Evolutionary conservation across 2,888 invertebrate genomes (phyloP).

Genomic region (Seira sanloemensis): DNA sequence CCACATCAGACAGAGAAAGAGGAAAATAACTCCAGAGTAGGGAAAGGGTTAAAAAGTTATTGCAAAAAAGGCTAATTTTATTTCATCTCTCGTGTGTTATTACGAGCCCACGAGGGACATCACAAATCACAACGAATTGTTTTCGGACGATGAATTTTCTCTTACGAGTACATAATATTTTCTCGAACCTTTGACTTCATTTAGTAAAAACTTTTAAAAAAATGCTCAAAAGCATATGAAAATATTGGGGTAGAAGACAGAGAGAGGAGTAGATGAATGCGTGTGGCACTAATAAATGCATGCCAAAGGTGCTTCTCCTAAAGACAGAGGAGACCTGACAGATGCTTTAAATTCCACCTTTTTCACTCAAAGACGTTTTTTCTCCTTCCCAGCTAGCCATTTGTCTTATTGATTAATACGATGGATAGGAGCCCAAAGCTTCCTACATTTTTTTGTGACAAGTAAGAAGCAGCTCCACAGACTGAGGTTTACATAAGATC

Average conservation of each 20-base stretch:
- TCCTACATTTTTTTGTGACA: slow-evolving; percentile 62
- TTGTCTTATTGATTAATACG: slow-evolving; percentile 68
- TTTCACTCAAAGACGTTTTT: slow-evolving; percentile 35
- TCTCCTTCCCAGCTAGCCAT: slow-evolving; percentile 56
- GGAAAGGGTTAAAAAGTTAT: background rate
- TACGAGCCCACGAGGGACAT: slow-evolving; percentile 20
- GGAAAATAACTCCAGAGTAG: background rate
- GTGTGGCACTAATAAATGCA: slow-evolving; percentile 60
- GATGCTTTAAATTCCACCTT: slow-evolving; percentile 62
- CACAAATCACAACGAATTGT: background rate
- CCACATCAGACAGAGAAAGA: background rate
- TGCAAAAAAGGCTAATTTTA: slow-evolving; percentile 7
- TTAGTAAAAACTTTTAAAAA: background rate
- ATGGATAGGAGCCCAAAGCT: slow-evolving; percentile 63
- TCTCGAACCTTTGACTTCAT: background rate
- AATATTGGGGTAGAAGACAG: background rate
- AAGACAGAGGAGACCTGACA: slow-evolving; percentile 57
- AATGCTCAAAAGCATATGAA: too few relatives aligned
- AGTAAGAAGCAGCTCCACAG: slow-evolving; percentile 31
- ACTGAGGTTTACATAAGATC: too few relatives aligned
- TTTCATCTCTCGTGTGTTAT: background rate
- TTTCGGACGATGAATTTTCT: background rate
- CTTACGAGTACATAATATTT: background rate
- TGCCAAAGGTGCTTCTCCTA: slow-evolving; percentile 55
- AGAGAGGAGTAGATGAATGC: slow-evolving; percentile 25